Conservation (phyloP, 2,113 vertebrate species). For the Xiphorhynchus elegans region DNA sequence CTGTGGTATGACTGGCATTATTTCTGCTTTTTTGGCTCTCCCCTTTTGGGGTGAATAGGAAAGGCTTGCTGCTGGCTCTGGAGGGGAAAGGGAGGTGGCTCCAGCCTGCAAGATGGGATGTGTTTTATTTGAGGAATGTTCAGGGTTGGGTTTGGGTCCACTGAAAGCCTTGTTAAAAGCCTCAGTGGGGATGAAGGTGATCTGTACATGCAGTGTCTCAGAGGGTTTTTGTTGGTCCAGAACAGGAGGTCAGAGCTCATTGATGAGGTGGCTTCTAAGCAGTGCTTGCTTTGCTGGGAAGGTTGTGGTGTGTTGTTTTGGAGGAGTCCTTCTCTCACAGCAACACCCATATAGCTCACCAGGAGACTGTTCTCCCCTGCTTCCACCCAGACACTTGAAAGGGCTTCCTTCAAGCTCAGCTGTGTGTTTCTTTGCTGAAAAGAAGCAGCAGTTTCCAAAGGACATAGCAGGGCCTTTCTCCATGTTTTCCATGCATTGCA, state of each 20-base stretch:
- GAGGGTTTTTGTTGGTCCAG: neutral
- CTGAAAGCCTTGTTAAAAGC: neutral
- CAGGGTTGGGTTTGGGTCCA: neutral
- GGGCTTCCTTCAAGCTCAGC: neutral
- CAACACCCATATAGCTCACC: neutral
- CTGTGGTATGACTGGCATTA: neutral
- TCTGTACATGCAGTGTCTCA: neutral
- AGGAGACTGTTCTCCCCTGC: neutral
- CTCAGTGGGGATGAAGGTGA: neutral
- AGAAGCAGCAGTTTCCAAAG: neutral
- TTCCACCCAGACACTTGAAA: neutral
- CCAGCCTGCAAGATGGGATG: neutral
- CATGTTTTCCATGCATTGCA: neutral
- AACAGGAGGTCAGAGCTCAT: neutral
- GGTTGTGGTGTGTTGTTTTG: neutral
- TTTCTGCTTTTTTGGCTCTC: neutral
- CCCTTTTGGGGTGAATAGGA: neutral
- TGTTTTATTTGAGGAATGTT: neutral
- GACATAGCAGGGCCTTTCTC: neutral
- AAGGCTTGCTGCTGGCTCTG: neutral
- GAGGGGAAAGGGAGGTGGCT: neutral
- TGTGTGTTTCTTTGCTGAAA: neutral
- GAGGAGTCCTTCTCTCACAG: neutral
- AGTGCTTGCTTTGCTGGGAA: neutral
- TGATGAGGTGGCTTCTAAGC: neutral